Conservation (phyloP, 2,113 vertebrate genomes). For the Entomyzon cyanotis region DNA sequence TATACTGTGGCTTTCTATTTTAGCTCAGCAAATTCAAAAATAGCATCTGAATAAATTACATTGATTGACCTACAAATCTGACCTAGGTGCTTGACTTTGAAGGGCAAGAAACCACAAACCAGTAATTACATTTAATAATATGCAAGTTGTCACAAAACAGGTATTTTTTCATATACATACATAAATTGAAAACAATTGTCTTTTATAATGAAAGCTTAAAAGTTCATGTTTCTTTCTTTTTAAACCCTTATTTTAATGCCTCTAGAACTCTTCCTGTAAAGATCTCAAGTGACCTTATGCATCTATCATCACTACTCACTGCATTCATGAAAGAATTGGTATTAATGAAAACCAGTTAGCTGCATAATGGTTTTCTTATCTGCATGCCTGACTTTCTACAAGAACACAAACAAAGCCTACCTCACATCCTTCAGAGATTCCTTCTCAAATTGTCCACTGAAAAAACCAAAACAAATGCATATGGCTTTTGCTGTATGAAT, state of each 20-base stretch:
- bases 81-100: background rate
- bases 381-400: background rate
- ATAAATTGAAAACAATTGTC: background rate
- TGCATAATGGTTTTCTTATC: background rate
- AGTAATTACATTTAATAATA: background rate
- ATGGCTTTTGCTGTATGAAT: background rate
- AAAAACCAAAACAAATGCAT: background rate
- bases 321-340: background rate
- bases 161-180: background rate
- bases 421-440: background rate
- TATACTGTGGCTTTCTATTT: background rate
- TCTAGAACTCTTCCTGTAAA: background rate
- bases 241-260: background rate
- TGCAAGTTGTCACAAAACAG: background rate
- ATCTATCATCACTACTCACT: background rate
- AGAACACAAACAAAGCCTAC: background rate
- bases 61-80: conserved; percentile 13
- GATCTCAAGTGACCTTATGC: background rate
- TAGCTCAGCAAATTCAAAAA: background rate
- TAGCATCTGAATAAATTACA: background rate
- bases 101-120: background rate
- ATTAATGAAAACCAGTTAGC: background rate
- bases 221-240: background rate
- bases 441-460: background rate
- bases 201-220: background rate